Base-by-base conservation (phyloP, 2,888 invertebrate genomes). In the Chalcosyrphus nemorum region DNA sequence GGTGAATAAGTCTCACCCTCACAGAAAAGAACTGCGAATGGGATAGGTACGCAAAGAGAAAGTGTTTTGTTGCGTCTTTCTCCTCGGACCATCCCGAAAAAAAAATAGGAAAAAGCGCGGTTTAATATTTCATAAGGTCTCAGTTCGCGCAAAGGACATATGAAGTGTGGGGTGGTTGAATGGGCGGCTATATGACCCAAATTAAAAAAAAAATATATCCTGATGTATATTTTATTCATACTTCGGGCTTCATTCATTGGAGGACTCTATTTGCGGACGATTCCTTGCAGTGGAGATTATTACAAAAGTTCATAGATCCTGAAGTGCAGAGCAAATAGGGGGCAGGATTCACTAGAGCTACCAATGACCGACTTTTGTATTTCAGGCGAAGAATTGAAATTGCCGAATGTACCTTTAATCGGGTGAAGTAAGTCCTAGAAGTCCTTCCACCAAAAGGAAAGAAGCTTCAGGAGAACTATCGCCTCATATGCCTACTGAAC, bases 301-400 rank as follows among this genome's bases (percentile, higher is more conserved):
- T 76, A 76, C 57, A 41, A 82, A 72, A 82, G 71, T 72, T 77
- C 66, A 41, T 66, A 50, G 54, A 71, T 82, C 66, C 38, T 71
- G 29, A 61, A 72, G 81, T 77, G 77, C 61, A 66, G 45, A 66
- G 72, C 72, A 82, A 82, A 82, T 77, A 82, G 35, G n/a, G n/a
- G n/a, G n/a, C n/a, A n/a, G n/a, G n/a, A n/a, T n/a, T n/a, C n/a
- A n/a, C n/a, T n/a, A n/a, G n/a, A n/a, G n/a, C n/a, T n/a, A n/a
- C n/a, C n/a, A n/a, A n/a, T n/a, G n/a, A n/a, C n/a, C n/a, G n/a
- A n/a, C n/a, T n/a, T n/a, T n/a, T n/a, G n/a, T n/a, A n/a, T n/a
- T n/a, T n/a, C n/a, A n/a, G n/a, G n/a, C n/a, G n/a, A n/a, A n/a
- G n/a, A n/a, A n/a, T n/a, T n/a, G n/a, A n/a, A n/a, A n/a, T n/a